Conservation (phyloP, 2,113 vertebrate species). For the Callorhinus ursinus region DNA sequence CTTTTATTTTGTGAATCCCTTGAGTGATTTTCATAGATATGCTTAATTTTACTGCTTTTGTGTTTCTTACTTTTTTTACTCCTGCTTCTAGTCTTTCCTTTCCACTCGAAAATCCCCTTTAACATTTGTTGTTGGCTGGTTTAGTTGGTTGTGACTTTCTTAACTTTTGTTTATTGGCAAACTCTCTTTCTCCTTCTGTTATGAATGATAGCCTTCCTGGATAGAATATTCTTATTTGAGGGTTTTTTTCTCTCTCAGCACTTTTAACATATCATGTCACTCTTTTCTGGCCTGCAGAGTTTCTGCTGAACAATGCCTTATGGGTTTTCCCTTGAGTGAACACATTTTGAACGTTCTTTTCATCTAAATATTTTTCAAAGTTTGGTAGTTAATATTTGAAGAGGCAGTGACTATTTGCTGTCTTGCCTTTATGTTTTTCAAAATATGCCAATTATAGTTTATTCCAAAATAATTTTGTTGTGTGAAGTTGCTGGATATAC, state of each 20-base stretch:
- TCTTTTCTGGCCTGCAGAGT: not conserved
- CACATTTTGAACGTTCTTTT: not conserved
- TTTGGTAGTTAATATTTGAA: not conserved
- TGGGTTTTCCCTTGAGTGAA: not conserved
- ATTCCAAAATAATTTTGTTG: not conserved
- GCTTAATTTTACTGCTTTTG: not conserved
- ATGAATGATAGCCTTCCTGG: not conserved
- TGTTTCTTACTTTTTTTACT: not conserved
- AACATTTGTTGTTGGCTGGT: not conserved
- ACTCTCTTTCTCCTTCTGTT: not conserved
- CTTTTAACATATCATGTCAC: not conserved
- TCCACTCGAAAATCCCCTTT: not conserved
- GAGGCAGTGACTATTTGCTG: not conserved
- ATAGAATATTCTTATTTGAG: not conserved
- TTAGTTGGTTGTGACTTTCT: not conserved
- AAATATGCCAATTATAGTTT: not conserved
- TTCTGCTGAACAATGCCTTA: not conserved
- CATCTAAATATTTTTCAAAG: conserved; percentile 42
- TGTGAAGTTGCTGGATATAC: not conserved
- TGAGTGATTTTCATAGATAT: not conserved
- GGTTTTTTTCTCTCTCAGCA: not conserved
- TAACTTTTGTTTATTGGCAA: not conserved
- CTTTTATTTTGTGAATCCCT: not conserved
- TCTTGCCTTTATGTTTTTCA: not conserved
- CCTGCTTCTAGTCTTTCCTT: not conserved